Evolutionary conservation across 23 tunicate species (phyloP), one percentile per base, ranked within the genome.

Genomic region (Pegea sp.): DNA sequence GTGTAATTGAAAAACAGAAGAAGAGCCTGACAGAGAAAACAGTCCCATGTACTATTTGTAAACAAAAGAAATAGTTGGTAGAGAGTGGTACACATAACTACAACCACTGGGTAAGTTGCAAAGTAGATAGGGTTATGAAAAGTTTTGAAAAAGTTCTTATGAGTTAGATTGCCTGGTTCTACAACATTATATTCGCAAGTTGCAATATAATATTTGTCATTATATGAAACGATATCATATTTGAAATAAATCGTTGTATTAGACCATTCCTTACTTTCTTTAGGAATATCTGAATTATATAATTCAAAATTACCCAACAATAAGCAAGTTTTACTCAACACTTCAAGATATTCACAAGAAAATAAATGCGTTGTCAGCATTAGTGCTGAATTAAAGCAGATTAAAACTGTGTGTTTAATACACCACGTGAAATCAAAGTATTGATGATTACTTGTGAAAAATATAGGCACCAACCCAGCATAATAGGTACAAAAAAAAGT

Each of bases 391-490:
- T 81, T 81, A 0, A 66, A 44, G 28, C 66, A 58, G 29, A 81
- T 49, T 34, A 72, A 34, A 1, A 49, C 59, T 13, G 93, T 61
- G 55, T 72, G 74, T 49, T 71, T 67, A 16, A 81, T 49, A 20
- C 66, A 72, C 93, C 93, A 81, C 6, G 53, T 23, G 22, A 72
- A 60, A 42, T 81, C 71, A 61, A 61, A 72, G 20, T 81, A 81
- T 7, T 81, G 78, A 55, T 81, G 50, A 13, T 75, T 21, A 52
- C 67, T 67, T 44, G 78, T 81, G 63, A 65, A 72, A 29, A 66
- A 81, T 65, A 81, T 81, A 4, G 93, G 93, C 0, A 81, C 66
- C 11, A 81, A 52, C 0, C 93, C 93, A 24, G 58, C 70, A 53
- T 72, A 81, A 43, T 71, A 81, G 7, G 93, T 42, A 29, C 69